Conservation (phyloP, 1,140 invertebrate genomes). For the Temnothorax curvispinosus region DNA sequence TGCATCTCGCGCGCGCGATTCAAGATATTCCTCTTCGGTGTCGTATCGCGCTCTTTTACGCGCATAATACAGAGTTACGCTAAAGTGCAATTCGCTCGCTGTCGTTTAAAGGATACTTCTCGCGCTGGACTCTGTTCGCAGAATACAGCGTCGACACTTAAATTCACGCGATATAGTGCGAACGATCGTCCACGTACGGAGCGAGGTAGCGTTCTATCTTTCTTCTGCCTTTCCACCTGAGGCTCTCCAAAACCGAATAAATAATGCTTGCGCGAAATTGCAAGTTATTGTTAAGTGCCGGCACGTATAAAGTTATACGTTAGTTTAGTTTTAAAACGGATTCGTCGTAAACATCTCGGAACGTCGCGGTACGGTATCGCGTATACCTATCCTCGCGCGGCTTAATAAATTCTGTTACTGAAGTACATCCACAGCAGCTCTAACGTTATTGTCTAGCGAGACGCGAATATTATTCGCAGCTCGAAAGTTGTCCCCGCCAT, state of each 20-base stretch:
- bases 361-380: not conserved
- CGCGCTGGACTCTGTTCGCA: not conserved
- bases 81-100: slow-evolving; percentile 16
- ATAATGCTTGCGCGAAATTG: not conserved
- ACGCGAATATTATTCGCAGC: slow-evolving; percentile 36
- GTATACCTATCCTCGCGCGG: not conserved
- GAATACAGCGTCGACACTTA: not conserved
- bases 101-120: not conserved
- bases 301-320: not conserved
- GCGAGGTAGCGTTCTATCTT: not conserved
- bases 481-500: slow-evolving; percentile 20
- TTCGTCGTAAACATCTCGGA: not conserved
- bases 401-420: not conserved
- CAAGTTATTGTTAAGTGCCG: not conserved
- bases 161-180: not conserved
- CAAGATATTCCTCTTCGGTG: slow-evolving; percentile 15
- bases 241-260: not conserved
- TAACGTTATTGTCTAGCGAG: slow-evolving; percentile 44
- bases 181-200: not conserved
- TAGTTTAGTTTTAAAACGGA: not conserved
- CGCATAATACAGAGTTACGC: not conserved
- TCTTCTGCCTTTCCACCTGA: no score
- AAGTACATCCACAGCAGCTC: slow-evolving; percentile 12
- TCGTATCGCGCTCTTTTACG: not conserved
- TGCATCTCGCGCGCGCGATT: not conserved